Conservation (phyloP, 2,888 invertebrate genomes). For the Hirtodrosophila trivittata region DNA sequence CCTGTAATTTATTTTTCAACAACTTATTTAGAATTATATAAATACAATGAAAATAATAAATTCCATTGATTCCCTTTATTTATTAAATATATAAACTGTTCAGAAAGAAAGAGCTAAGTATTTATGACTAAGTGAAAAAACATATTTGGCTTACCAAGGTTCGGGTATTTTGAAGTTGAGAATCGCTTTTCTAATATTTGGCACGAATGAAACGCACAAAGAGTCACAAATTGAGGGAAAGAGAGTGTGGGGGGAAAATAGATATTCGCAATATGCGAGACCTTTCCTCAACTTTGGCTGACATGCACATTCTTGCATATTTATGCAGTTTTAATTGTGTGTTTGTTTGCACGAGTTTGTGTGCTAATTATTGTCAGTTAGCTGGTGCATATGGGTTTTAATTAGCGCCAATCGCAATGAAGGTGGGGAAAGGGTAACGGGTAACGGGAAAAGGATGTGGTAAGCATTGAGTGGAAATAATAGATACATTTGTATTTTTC, state of each 20-base stretch:
- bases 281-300: constrained; percentile 46
- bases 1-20: too few species aligned
- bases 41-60: too few species aligned
- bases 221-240: not conserved
- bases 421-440: not conserved
- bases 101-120: too few species aligned
- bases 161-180: constrained; percentile 14
- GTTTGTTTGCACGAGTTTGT: constrained; percentile 64
- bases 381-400: constrained; percentile 64
- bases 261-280: constrained; percentile 10
- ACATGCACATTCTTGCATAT: constrained; percentile 73
- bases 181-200: too few species aligned
- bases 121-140: too few species aligned
- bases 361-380: constrained; percentile 75
- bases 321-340: constrained; percentile 77
- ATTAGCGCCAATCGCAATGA: constrained; percentile 35
- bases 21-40: too few species aligned
- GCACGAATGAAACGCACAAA: not conserved
- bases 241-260: not conserved
- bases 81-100: too few species aligned
- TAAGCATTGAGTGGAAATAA: too few species aligned
- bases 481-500: too few species aligned
- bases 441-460: too few species aligned
- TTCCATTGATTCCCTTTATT: too few species aligned
- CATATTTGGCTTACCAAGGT: too few species aligned